phyloP scores from a whole-genome alignment of 2,888 invertebrate species.

The Chaitophorus viminalis region DNA sequence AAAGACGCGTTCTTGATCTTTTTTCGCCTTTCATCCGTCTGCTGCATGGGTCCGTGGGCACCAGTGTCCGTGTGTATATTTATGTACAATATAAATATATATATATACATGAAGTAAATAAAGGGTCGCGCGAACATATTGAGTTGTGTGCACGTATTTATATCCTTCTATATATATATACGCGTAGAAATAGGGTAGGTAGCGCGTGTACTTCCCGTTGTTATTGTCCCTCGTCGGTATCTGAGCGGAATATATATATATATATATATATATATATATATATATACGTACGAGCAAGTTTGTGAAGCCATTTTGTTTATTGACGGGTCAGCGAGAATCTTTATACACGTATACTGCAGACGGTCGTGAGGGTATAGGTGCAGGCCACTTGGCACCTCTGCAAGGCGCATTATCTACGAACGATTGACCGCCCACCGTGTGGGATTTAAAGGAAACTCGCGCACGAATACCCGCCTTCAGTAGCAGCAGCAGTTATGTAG shows the following conservation, averaged over 20 bases:
- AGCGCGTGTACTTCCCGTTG: neutral
- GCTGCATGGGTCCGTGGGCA: neutral
- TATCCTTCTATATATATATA: neutral
- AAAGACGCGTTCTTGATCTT: conserved; percentile 45
- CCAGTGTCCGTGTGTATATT: too few relatives aligned
- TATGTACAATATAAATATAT: too few relatives aligned
- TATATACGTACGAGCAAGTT: neutral
- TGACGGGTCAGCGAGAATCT: conserved; percentile 61
- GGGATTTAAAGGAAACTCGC: conserved; percentile 44
- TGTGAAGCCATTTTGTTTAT: conserved; percentile 59
- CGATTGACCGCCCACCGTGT: conserved; percentile 59
- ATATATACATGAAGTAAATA: neutral
- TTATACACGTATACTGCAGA: conserved; percentile 9
- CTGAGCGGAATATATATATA: conserved; percentile 2
- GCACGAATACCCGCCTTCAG: too few relatives aligned
- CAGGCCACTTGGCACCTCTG: conserved; percentile 52
- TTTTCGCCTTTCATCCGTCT: neutral
- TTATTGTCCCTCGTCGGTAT: neutral
- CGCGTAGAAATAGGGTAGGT: neutral
- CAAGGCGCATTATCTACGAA: conserved; percentile 59
- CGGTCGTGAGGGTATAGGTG: neutral
- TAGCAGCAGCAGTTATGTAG: too few relatives aligned
- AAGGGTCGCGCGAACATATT: conserved; percentile 58
- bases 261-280: neutral
- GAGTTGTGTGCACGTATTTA: conserved; percentile 25